Base-by-base conservation (phyloP, 2,888 invertebrate species). In the Formica aserva region DNA sequence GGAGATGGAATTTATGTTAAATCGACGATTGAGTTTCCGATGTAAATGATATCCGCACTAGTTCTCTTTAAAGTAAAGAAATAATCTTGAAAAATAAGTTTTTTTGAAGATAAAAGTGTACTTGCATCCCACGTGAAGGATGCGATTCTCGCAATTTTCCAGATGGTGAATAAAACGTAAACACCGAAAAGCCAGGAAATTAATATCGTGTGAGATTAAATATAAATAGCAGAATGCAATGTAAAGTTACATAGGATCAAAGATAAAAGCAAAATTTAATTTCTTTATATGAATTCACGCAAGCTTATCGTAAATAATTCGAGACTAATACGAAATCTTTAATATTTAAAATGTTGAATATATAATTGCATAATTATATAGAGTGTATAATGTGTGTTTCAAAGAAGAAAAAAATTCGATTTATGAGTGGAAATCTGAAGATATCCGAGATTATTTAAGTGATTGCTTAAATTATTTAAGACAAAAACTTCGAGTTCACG, bases 1-100 rank as follows among this genome's bases (percentile, higher is more conserved):
- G 55, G 48, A 74, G 76, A 77, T 77, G 76, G 75, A 48, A 87
- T 84, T 85, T 81, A 84, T 82, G 67, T 67, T 55, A 83, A 67
- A 22, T 18, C 18, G 66, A 29, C n/a, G 11, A 75, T 35, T 3
- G 38, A 9, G 1, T 29, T 35, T 62, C 15, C 52, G 3, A 52
- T 52, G 55, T 74, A 71, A 86, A 87, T 41, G 38, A 11, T 65
- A 55, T 65, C 63, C 35, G 15, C 8, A 41, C 41, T 82, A 78
- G 35, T 80, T 69, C 22, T 29, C 15, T 57, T 41, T n/a, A 45
- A 77, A 35, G 11, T 1, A 41, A 57, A 22, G 48, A 38, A n/a
- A 29, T 67, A 74, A 13, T 32, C 1, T n/a, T 45, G 29, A 60
- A 62, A 74, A 78, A 66, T 63, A 29, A 35, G 48, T 72, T 35